phyloP scores from a whole-genome alignment of 2,888 invertebrate genomes.

The Phymatocera aterrima region DNA sequence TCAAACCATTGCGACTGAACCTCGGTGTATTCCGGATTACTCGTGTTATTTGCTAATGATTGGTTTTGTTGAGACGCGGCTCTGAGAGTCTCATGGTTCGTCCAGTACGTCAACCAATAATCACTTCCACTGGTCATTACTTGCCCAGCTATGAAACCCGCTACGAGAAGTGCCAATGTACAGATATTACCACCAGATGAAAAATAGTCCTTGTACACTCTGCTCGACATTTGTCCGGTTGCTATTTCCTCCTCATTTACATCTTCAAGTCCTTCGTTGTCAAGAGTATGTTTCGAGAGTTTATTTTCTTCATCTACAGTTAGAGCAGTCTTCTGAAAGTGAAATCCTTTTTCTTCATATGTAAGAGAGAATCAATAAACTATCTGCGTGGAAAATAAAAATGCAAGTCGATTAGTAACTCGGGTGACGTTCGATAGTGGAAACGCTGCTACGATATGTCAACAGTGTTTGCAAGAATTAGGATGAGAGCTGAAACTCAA shows the following conservation, averaged over 20 bases:
- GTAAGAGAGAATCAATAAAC: too few relatives aligned
- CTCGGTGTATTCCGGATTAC: not conserved
- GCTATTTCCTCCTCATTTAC: slow-evolving; percentile 71
- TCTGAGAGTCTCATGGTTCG: slow-evolving; percentile 59
- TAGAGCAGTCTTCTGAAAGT: not conserved
- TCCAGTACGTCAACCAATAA: slow-evolving; percentile 86
- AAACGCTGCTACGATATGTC: too few relatives aligned
- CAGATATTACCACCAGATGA: slow-evolving; percentile 78
- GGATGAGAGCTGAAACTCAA: too few relatives aligned
- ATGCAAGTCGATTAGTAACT: too few relatives aligned
- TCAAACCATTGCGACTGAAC: slow-evolving; percentile 48
- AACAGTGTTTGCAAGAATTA: too few relatives aligned
- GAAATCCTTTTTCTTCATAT: not conserved
- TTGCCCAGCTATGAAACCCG: slow-evolving; percentile 80
- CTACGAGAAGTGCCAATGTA: slow-evolving; percentile 75
- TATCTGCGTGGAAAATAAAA: too few relatives aligned
- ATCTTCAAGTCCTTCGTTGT: slow-evolving; percentile 55
- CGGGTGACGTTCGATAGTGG: too few relatives aligned
- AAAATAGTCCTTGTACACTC: slow-evolving; percentile 75
- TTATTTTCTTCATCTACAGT: slow-evolving; percentile 51
- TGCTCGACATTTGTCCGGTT: slow-evolving; percentile 71
- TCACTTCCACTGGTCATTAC: slow-evolving; percentile 82
- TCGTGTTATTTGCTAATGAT: not conserved
- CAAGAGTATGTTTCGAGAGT: not conserved
- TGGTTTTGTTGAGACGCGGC: not conserved